Evolutionary conservation across 2,888 invertebrate genomes (phyloP).

Genomic region (Apamea sordens): DNA sequence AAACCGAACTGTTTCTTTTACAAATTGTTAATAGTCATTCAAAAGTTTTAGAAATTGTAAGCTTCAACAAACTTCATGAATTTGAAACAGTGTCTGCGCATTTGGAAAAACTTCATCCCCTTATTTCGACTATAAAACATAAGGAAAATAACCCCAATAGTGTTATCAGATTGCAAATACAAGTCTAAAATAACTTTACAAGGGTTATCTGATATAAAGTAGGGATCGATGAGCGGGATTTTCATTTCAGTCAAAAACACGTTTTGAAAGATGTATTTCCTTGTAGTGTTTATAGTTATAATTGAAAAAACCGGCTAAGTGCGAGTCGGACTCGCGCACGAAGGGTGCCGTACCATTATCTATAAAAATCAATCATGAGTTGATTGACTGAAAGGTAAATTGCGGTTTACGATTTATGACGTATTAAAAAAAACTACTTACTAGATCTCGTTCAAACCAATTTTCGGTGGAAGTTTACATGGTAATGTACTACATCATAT

Average conservation of each 20-base stretch:
- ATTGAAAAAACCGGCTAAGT: too few relatives aligned
- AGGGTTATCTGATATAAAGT: background rate
- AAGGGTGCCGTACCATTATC: too few relatives aligned
- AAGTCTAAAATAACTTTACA: background rate
- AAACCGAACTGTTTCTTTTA: background rate
- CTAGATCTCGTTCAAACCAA: too few relatives aligned
- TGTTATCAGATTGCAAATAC: constrained; percentile 8
- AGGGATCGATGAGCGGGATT: background rate
- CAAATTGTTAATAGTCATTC: background rate
- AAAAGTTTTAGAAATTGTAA: background rate
- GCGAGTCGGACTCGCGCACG: too few relatives aligned
- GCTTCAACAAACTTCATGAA: background rate
- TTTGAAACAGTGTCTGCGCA: constrained; percentile 9
- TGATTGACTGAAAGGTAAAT: too few relatives aligned
- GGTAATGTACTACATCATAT: too few relatives aligned
- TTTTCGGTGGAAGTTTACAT: too few relatives aligned
- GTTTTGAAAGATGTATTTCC: background rate
- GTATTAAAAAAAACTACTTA: too few relatives aligned
- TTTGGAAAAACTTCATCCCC: background rate
- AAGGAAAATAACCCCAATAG: constrained; percentile 13
- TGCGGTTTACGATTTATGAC: too few relatives aligned
- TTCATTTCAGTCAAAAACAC: background rate
- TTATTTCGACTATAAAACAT: constrained; percentile 1
- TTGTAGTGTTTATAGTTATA: background rate
- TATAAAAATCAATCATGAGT: too few relatives aligned